Evolutionary conservation across 2,113 vertebrate species (phyloP), one percentile per base, ranked within the genome.

Genomic region (Centrocercus urophasianus): DNA sequence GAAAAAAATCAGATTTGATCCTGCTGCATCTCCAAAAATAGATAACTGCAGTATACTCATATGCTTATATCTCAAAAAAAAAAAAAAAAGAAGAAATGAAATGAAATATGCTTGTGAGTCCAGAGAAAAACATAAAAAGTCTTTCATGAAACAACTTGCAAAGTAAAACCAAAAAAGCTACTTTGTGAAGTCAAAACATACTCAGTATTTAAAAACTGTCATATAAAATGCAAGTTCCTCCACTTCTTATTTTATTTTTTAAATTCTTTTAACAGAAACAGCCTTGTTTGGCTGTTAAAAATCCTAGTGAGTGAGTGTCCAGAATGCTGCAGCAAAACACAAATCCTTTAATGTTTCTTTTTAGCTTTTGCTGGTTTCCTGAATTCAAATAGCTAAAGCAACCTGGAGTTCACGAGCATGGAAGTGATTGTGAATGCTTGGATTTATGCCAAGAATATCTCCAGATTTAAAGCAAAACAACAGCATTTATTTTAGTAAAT

Each of bases 301-400:
- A 96, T 95, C 94, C 69, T 85, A 25, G 75, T 56, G 89, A 96
- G 65, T 93, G 84, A 93, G 88, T 43, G 87, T 86, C 89, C 74
- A 86, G 50, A 75, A 80, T 30, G 9, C 64, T 83, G 88, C 76
- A 94, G 93, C 86, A 93, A 95, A 96, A 88, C 36, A 85, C 86
- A 96, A 95, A 93, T 88, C 87, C 86, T 96, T 96, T 97, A 91
- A 91, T 96, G 93, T 96, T 95, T 82, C 73, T 91, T 92, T 95
- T 88, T 83, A 95, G 88, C 81, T 67, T 95, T 59, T 93, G 60
- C 86, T 89, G 86, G 88, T 97, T 97, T 97, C 89, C 96, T 94
- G 95, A 97, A 96, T 88, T 87, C 75, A 88, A 93, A 95, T 76
- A 86, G 73, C 87, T 90, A 85, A 71, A 95, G 93, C 83, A 92